phyloP scores from a whole-genome alignment of 2,888 invertebrate species.

The Orthonevra nobilis region DNA sequence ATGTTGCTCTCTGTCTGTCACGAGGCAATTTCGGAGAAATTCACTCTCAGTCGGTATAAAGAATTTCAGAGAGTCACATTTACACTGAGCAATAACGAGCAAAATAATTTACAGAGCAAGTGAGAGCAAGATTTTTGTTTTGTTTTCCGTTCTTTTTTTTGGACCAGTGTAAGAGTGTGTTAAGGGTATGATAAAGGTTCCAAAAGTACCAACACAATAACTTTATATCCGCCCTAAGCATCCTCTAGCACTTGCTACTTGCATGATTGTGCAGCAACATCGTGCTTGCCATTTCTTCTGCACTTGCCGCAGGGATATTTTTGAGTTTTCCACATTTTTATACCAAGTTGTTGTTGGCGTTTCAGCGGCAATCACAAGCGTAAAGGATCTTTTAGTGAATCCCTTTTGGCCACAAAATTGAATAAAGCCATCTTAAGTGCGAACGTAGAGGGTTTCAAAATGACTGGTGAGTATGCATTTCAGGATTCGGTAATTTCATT shows the following conservation, averaged over 20 bases:
- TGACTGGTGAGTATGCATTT: constrained; percentile 50
- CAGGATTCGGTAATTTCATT: constrained; percentile 55
- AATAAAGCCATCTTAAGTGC: constrained; percentile 59
- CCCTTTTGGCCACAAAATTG: constrained; percentile 60
- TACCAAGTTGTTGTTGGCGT: constrained; percentile 33
- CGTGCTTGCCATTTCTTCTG: constrained; percentile 22
- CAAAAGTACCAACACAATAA: constrained; percentile 62
- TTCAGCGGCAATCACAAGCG: constrained; percentile 37
- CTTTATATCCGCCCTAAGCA: constrained; percentile 48
- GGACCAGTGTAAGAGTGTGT: constrained; percentile 36
- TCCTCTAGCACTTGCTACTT: constrained; percentile 34
- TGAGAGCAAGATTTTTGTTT: too few relatives aligned
- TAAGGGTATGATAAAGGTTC: constrained; percentile 63
- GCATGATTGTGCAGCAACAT: constrained; percentile 39
- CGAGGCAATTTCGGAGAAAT: constrained; percentile 61
- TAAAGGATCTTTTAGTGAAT: constrained; percentile 58
- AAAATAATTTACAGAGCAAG: constrained; percentile 24
- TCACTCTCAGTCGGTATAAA: constrained; percentile 36
- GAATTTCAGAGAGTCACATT: constrained; percentile 42
- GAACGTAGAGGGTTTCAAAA: constrained; percentile 30
- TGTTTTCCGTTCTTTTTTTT: constrained; percentile 12
- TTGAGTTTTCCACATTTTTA: constrained; percentile 44
- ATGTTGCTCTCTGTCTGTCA: constrained; percentile 58
- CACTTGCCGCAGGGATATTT: constrained; percentile 59
- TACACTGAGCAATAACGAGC: constrained; percentile 43